Base-by-base conservation (phyloP, 2,888 invertebrate species). In the Scrobipalpa costella region DNA sequence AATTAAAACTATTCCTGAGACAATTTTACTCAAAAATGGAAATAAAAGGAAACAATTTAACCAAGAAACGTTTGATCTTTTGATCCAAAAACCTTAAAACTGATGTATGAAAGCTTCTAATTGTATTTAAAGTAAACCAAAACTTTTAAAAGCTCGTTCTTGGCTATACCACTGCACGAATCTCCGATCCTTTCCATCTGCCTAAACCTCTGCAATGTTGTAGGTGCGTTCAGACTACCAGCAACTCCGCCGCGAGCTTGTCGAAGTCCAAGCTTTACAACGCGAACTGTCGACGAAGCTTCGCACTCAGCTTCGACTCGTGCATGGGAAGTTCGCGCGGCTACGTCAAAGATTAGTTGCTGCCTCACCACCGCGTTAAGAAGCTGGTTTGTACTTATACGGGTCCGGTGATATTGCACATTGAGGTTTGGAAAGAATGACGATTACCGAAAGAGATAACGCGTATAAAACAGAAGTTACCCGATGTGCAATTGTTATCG, bases 231-330 rank as follows among this genome's bases (percentile, higher is more conserved):
- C 94, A 68, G 96, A 96, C 83, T 96, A 96, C 85, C 95, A 95
- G 81, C 95, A 95, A 76, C 90, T 96, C 63, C 93, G 95, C 40
- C 94, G 94, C 78, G 96, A 96, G 85, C 93, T 96, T 74, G 92
- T 94, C 73, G 96, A 96, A 77, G 95, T 96, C 69, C 96, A 96
- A 79, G 95, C 95, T 68, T 84, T 96, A 73, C 96, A 96, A 84
- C 93, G 95, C 70, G 96, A 96, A 86, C 92, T 96, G 72, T 95
- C 95, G 44, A 93, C 93, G 66, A 93, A 95, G n/a, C 93, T 96
- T 68, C 94, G 95, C 70, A 90, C 93, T 66, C 96, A 96, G 81
- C 92, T 96, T 76, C 89, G 93, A 55, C 90, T 94, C 71, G 95
- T 96, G 81, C 95, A 96, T 81, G 94, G 94, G 63, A 95, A 95